Conservation (phyloP, 2,113 vertebrate species). For the Tor tambroides region DNA sequence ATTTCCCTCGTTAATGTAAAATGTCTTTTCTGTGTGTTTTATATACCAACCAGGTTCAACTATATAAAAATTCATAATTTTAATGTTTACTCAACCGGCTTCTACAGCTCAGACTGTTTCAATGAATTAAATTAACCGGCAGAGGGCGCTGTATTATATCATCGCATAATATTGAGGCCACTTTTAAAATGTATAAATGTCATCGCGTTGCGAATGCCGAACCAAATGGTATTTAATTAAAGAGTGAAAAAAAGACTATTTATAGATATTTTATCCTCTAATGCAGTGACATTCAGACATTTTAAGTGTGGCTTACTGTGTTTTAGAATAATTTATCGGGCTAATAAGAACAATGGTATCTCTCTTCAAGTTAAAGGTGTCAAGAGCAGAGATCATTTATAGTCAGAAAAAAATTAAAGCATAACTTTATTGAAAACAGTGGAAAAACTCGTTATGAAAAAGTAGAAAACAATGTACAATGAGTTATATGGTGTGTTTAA, state of each 20-base stretch:
- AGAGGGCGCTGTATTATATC: background rate
- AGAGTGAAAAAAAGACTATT: background rate
- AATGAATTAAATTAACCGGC: background rate
- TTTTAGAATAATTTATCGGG: background rate
- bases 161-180: background rate
- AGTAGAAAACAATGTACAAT: background rate
- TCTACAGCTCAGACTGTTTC: background rate
- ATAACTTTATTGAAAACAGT: constrained; percentile 9
- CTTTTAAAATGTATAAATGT: background rate
- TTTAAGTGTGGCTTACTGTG: background rate
- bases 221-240: background rate
- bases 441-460: background rate
- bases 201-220: too few relatives aligned
- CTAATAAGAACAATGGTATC: background rate
- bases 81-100: background rate
- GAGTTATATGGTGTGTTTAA: background rate
- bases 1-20: background rate
- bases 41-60: background rate
- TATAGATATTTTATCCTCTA: background rate
- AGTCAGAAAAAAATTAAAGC: background rate
- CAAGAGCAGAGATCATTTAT: background rate
- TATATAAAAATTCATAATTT: background rate
- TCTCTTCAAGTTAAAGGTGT: background rate
- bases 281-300: background rate
- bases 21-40: background rate